Evolutionary conservation across 2,113 vertebrate genomes (phyloP), one percentile per base, ranked within the genome.

Genomic region (Gymnogyps californianus): DNA sequence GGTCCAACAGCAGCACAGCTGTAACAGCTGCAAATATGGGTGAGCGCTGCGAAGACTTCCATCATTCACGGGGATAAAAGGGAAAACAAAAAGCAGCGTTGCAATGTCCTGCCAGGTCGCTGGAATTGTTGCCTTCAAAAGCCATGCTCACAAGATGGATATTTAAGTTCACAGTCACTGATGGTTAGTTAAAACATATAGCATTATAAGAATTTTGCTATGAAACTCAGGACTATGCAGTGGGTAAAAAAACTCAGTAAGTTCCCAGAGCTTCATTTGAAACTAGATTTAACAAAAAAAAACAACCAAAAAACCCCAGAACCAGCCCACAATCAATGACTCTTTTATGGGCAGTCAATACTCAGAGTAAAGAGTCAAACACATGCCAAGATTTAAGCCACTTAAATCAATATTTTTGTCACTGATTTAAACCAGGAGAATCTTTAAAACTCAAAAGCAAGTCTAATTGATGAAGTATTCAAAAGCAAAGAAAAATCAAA

Each of bases 341-440:
- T 87, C 10, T 79, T 72, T 85, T 51, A 91, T 44, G n/a, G 38
- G 24, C 49, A 80, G 58, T 93, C 95, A 96, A 90, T 95, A 91
- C 46, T 75, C 25, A 71, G 38, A 91, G 24, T 65, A 83, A 80
- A 87, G n/a, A 66, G 44, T 29, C 75, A 95, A 85, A 81, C 21
- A 54, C 25, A 40, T 66, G 18, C 36, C 58, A 91, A 90, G 84
- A 91, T 88, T 96, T 91, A 91, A 93, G 49, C 31, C 40, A 58
- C 58, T 77, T 62, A 66, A 77, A 94, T 96, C 93, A 93, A 47
- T 97, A 91, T 55, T 93, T 96, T 83, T 89, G 78, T 80, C 81
- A 85, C 66, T 77, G 91, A 96, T 95, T 95, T 91, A 97, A 95
- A 92, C 40, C 28, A 79, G 32, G 19, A 95, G 66, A 65, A 87